phyloP scores from a whole-genome alignment of 2,797 vertebrate genomes.

The Furcifer pardalis region DNA sequence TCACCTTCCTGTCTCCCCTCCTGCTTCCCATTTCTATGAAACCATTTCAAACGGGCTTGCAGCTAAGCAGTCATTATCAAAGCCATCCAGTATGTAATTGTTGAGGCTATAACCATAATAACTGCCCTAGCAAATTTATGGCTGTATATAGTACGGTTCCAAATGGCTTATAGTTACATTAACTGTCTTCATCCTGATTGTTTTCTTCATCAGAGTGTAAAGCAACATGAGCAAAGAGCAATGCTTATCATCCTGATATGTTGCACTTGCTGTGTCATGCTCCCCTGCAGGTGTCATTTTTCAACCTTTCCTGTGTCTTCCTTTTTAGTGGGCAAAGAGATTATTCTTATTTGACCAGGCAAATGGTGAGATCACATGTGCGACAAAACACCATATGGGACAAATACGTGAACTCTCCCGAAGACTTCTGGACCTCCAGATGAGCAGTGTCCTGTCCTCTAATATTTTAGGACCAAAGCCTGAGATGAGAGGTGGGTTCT shows the following conservation, averaged over 20 bases:
- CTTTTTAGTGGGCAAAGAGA: background rate
- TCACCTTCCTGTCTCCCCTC: slow-evolving; percentile 31
- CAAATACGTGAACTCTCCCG: background rate
- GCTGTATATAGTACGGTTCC: background rate
- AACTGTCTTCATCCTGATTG: slow-evolving; percentile 7
- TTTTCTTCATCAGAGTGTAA: slow-evolving; percentile 41
- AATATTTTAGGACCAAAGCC: too few species aligned
- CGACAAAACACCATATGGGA: background rate
- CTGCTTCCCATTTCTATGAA: slow-evolving; percentile 13
- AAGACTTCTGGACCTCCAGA: background rate
- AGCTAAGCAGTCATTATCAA: slow-evolving; percentile 59
- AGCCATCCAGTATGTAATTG: slow-evolving; percentile 58
- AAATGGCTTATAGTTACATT: slow-evolving; percentile 31
- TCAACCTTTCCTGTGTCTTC: background rate
- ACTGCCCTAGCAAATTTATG: slow-evolving; percentile 53
- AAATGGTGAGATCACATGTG: background rate
- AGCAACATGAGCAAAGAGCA: background rate
- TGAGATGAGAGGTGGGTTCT: too few species aligned
- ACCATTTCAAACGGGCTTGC: slow-evolving; percentile 38
- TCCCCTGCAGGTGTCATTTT: slow-evolving; percentile 10
- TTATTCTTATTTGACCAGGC: background rate
- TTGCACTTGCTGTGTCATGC: slow-evolving; percentile 4
- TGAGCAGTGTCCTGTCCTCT: too few species aligned
- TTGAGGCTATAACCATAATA: slow-evolving; percentile 61
- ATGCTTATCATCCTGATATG: background rate